These are phyloP conservation scores for Orthosia gracilis DNA, from an alignment of 2,888 invertebrate species.

Conservation along the genomic window DNA sequence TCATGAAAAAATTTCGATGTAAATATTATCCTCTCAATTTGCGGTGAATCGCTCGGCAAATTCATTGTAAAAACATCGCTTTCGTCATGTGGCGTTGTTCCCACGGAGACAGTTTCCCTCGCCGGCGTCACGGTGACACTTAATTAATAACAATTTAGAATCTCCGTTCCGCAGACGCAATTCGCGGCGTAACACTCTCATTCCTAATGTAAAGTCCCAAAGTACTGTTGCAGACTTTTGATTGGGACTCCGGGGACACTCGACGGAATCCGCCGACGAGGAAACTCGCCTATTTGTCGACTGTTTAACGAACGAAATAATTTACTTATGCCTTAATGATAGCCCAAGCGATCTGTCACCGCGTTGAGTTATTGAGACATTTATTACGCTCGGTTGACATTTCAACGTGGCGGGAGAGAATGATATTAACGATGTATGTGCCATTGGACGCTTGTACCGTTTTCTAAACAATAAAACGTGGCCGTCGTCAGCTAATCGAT, in stretches of 20 bases:
- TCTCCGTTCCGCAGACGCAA: conserved; percentile 71
- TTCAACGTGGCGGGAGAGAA: conserved; percentile 72
- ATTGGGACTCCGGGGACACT: conserved; percentile 74
- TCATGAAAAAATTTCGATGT: conserved; percentile 65
- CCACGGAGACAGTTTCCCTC: conserved; percentile 68
- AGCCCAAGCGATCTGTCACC: conserved; percentile 75
- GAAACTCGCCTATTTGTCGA: conserved; percentile 69
- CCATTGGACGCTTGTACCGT: conserved; percentile 67
- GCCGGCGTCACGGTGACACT: conserved; percentile 70
- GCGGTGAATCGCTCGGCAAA: conserved; percentile 68
- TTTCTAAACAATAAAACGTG: conserved; percentile 74
- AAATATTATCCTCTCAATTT: conserved; percentile 71
- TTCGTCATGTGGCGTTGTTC: conserved; percentile 75
- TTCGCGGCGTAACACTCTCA: conserved; percentile 70
- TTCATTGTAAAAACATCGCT: conserved; percentile 71
- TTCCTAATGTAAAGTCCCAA: conserved; percentile 73
- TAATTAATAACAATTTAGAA: conserved; percentile 83
- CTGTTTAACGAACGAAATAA: conserved; percentile 74
- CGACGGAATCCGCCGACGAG: conserved; percentile 48
- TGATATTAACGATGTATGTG: conserved; percentile 72
- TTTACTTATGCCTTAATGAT: conserved; percentile 76
- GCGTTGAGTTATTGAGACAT: conserved; percentile 77
- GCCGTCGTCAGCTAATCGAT: conserved; percentile 71
- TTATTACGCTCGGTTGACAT: conserved; percentile 76
- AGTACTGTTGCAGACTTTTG: conserved; percentile 81